Evolutionary conservation across 2,797 vertebrate species (phyloP).

Genomic region (Meda fulgida): DNA sequence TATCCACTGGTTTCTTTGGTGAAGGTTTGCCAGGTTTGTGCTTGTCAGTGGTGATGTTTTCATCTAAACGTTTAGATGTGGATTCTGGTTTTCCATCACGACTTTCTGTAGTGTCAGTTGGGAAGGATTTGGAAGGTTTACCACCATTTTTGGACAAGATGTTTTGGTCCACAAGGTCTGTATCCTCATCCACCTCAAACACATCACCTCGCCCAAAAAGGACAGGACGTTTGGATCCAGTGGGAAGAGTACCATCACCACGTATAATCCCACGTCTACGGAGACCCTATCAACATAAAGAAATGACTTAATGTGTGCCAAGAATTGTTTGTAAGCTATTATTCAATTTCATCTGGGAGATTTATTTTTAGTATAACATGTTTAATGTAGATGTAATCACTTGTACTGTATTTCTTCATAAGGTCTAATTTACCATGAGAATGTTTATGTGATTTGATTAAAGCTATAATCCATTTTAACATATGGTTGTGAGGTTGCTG

Average conservation of each 20-base stretch:
- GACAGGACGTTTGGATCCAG: slow-evolving; percentile 67
- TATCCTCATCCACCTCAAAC: slow-evolving; percentile 81
- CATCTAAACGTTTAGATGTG: slow-evolving; percentile 69
- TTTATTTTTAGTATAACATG: background rate
- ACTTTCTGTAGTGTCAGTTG: background rate
- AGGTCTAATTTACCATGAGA: background rate
- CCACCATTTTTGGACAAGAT: slow-evolving; percentile 50
- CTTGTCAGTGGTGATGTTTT: slow-evolving; percentile 84
- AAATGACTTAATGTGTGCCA: slow-evolving; percentile 1
- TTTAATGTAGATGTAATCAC: slow-evolving; percentile 2
- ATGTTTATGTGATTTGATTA: slow-evolving; percentile 34
- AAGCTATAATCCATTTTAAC: slow-evolving; percentile 9
- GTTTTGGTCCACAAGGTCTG: slow-evolving; percentile 73
- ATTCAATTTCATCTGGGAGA: background rate
- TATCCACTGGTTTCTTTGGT: slow-evolving; percentile 69
- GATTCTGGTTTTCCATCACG: slow-evolving; percentile 75
- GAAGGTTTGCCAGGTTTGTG: slow-evolving; percentile 54
- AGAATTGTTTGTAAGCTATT: background rate
- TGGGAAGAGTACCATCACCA: slow-evolving; percentile 75
- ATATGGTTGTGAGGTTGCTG: background rate
- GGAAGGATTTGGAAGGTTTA: slow-evolving; percentile 36
- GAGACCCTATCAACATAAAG: slow-evolving; percentile 45
- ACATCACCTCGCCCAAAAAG: slow-evolving; percentile 70
- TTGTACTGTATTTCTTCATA: background rate
- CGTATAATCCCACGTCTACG: slow-evolving; percentile 61